Conservation (phyloP, 2,797 vertebrate genomes). For the Triplophysa yarkandensis region DNA sequence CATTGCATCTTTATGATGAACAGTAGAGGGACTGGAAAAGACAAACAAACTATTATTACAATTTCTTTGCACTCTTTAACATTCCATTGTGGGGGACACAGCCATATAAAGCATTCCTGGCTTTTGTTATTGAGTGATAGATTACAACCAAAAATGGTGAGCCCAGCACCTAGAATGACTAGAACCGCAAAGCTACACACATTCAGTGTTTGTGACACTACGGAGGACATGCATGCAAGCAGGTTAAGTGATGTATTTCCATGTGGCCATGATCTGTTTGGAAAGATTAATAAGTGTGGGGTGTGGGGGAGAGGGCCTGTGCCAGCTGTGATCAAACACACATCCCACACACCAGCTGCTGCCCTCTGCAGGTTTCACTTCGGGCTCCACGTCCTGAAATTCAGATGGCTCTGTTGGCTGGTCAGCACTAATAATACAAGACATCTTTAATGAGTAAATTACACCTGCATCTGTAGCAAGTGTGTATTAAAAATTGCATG, state of each 20-base stretch:
- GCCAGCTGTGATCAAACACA: constrained; percentile 39
- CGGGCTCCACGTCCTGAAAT: constrained; percentile 63
- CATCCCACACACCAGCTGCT: constrained; percentile 70
- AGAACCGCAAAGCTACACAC: constrained; percentile 9
- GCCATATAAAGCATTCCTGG: not conserved
- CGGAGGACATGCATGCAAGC: constrained; percentile 23
- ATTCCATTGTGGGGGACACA: not conserved
- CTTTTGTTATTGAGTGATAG: not conserved
- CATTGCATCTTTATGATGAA: constrained; percentile 92
- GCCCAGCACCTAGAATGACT: not conserved
- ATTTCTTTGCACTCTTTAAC: constrained; percentile 29
- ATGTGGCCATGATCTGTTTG: constrained; percentile 24
- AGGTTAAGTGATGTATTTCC: constrained; percentile 25
- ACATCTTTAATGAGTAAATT: constrained; percentile 55
- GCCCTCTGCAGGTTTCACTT: constrained; percentile 67
- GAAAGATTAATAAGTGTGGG: constrained; percentile 36
- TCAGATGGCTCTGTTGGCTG: constrained; percentile 70
- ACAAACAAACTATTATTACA: constrained; percentile 32
- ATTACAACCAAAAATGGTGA: not conserved
- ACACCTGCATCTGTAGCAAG: not conserved
- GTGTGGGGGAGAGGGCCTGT: not conserved
- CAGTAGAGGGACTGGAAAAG: constrained; percentile 82
- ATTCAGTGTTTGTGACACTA: constrained; percentile 14
- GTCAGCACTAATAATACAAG: constrained; percentile 70
- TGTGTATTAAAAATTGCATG: constrained; percentile 6